phyloP scores from a whole-genome alignment of 2,113 vertebrate species.

The Microcebus jonahi region DNA sequence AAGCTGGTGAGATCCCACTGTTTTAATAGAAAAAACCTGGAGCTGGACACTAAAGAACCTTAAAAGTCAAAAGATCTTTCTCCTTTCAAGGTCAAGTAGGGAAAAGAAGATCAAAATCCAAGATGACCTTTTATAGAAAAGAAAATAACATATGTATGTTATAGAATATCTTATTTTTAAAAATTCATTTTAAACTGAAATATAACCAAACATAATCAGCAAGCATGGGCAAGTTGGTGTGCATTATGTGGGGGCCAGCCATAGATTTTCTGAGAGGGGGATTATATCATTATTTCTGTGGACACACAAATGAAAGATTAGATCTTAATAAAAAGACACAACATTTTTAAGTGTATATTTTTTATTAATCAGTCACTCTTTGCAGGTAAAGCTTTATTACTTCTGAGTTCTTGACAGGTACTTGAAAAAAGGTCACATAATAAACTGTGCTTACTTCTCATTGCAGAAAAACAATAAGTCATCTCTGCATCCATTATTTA shows the following conservation, averaged over 20 bases:
- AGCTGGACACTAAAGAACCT: background rate
- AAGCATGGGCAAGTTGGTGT: background rate
- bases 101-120: slow-evolving; percentile 48
- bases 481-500: slow-evolving; percentile 87
- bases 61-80: background rate
- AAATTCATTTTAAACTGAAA: slow-evolving; percentile 59
- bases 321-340: slow-evolving; percentile 75
- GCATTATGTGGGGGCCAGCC: too few species aligned
- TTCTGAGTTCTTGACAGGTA: slow-evolving; percentile 85
- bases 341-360: slow-evolving; percentile 64
- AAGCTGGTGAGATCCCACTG: background rate
- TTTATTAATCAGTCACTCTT: slow-evolving; percentile 79
- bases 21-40: background rate
- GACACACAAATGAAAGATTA: slow-evolving; percentile 41
- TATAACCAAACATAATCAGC: slow-evolving; percentile 29
- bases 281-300: background rate
- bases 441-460: slow-evolving; percentile 87
- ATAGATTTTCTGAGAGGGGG: background rate
- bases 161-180: background rate
- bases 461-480: slow-evolving; percentile 87
- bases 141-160: slow-evolving; percentile 38
- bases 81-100: background rate
- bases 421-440: slow-evolving; percentile 87
- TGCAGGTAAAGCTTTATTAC: slow-evolving; percentile 86
- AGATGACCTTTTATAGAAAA: slow-evolving; percentile 58